A percentile compares a stretch with the other conserved stretches of the same genome.
Evolutionary conservation across 2,888 invertebrate species (phyloP).

Genomic region (Caenorhabditis doughertyi): DNA sequence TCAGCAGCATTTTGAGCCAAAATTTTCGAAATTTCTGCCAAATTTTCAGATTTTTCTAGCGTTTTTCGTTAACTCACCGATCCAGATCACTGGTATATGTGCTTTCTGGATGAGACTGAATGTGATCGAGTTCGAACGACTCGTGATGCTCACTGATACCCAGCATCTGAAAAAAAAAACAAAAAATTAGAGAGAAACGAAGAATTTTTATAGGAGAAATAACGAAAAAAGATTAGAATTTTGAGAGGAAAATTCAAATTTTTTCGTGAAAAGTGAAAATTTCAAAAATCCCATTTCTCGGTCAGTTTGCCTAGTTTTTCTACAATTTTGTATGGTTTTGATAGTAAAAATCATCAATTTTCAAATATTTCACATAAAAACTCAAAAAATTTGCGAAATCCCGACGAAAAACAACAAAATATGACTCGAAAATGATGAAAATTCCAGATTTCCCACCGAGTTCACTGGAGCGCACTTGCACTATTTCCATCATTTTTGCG

Average conservation of each 20-base stretch:
- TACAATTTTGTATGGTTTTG: too few relatives aligned
- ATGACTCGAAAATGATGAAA: slow-evolving; percentile 22
- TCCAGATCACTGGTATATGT: not conserved
- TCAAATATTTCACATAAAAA: not conserved
- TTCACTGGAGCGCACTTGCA: slow-evolving; percentile 45
- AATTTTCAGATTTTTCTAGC: not conserved
- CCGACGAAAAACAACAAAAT: slow-evolving; percentile 1
- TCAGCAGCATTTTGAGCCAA: too few relatives aligned
- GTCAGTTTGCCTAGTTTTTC: too few relatives aligned
- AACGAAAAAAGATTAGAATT: too few relatives aligned
- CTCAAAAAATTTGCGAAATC: not conserved
- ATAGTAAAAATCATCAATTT: not conserved
- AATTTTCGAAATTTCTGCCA: not conserved
- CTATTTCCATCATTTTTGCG: slow-evolving; percentile 2
- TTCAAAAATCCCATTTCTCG: too few relatives aligned
- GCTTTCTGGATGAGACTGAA: not conserved
- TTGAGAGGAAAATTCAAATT: too few relatives aligned
- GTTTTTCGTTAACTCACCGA: not conserved
- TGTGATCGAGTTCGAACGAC: too few relatives aligned
- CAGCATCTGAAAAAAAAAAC: too few relatives aligned
- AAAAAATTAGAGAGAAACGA: too few relatives aligned
- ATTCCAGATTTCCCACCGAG: not conserved
- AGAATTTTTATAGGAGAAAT: too few relatives aligned
- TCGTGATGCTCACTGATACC: too few relatives aligned
- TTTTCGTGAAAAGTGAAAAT: too few relatives aligned